These are phyloP conservation scores for Corapipo altera DNA, from an alignment of 2,113 vertebrate genomes.

Conservation along the genomic window DNA sequence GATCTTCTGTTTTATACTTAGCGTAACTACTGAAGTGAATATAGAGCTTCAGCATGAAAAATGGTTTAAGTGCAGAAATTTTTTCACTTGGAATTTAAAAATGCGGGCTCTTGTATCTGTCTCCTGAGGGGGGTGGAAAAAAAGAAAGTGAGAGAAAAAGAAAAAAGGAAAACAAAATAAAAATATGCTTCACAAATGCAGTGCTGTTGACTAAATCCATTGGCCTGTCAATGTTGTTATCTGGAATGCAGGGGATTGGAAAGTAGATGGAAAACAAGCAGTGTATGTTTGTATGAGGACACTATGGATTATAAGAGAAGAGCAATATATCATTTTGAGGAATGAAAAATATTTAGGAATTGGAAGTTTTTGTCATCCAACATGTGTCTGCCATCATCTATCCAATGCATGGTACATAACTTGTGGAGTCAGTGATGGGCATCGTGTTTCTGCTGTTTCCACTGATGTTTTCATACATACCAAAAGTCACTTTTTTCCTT, in stretches of 20 bases:
- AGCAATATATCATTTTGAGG: neutral
- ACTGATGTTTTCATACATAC: neutral
- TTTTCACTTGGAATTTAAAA: neutral
- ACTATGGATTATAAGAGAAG: neutral
- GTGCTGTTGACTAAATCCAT: neutral
- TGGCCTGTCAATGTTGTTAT: neutral
- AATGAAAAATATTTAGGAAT: slow-evolving; percentile 3
- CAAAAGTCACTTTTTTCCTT: neutral
- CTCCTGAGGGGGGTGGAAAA: neutral
- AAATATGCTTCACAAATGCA: neutral
- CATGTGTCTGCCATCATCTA: neutral
- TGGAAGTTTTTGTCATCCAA: neutral
- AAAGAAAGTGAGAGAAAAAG: neutral
- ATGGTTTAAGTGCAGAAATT: neutral
- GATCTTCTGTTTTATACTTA: neutral
- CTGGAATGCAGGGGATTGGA: neutral
- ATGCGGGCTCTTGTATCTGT: neutral
- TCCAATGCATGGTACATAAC: neutral
- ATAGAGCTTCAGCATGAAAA: neutral
- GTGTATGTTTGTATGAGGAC: neutral
- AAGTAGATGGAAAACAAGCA: neutral
- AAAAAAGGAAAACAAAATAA: neutral
- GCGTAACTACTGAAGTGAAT: neutral
- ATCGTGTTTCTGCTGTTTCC: neutral
- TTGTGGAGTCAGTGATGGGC: neutral